phyloP scores from a whole-genome alignment of 2,888 invertebrate genomes.

The Hymenopus coronatus region DNA sequence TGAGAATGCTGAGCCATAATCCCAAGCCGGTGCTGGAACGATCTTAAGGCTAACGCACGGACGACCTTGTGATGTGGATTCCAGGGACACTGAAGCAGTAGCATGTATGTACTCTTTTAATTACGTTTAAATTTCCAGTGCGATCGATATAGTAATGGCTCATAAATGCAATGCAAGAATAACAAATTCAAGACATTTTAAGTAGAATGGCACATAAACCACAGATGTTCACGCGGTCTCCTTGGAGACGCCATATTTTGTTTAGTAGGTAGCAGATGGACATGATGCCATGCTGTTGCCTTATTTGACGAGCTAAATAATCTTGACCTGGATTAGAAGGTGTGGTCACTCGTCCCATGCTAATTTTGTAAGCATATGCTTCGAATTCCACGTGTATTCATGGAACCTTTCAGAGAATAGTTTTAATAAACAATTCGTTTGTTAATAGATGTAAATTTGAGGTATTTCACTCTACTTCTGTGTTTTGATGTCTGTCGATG shows the following conservation, averaged over 20 bases:
- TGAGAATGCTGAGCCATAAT: background rate
- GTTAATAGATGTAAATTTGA: no score
- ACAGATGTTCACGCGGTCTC: background rate
- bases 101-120: background rate
- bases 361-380: background rate
- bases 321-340: background rate
- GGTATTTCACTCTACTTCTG: no score
- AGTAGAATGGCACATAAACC: background rate
- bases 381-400: background rate
- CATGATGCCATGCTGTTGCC: background rate
- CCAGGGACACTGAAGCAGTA: background rate
- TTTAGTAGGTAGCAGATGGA: background rate
- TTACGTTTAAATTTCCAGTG: background rate
- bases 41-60: background rate
- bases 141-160: background rate
- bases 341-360: background rate
- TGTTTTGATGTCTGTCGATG: no score
- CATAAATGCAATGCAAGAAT: background rate
- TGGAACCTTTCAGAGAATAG: background rate
- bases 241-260: background rate
- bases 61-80: constrained; percentile 2
- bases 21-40: background rate
- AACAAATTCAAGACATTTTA: background rate
- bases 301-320: background rate
- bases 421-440: no score